These are phyloP conservation scores for Linnaemya tessellans DNA, from an alignment of 2,888 invertebrate genomes.

Conservation along the genomic window DNA sequence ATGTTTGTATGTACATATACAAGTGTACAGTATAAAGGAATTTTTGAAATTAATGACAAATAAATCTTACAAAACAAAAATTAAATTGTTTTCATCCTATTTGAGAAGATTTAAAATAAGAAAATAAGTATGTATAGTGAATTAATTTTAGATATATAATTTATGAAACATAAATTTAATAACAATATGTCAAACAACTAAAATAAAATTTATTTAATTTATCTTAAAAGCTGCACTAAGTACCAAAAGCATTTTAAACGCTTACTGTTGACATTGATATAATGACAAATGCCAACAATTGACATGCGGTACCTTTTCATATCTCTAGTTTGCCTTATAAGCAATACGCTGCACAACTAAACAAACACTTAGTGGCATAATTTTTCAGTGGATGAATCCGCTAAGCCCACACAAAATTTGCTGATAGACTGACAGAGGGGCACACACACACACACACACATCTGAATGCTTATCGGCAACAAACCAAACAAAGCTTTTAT, in stretches of 20 bases:
- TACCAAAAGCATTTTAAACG: slow-evolving; percentile 30
- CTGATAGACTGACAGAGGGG: not conserved
- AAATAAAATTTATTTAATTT: not conserved
- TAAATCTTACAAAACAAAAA: no score
- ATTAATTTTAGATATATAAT: not conserved
- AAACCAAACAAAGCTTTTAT: slow-evolving; percentile 61
- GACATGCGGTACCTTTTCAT: slow-evolving; percentile 47
- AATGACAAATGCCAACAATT: slow-evolving; percentile 55
- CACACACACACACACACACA: not conserved
- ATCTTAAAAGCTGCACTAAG: not conserved
- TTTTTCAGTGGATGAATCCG: slow-evolving; percentile 40
- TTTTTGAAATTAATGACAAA: no score
- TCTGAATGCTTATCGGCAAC: slow-evolving; percentile 3
- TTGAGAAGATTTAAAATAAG: no score
- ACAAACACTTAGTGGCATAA: slow-evolving; percentile 26
- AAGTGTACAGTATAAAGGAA: no score
- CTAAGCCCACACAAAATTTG: not conserved
- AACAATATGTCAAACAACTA: no score
- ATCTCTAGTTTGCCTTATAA: slow-evolving; percentile 4
- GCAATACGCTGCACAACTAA: not conserved
- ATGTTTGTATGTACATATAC: not conserved
- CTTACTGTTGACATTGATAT: slow-evolving; percentile 53
- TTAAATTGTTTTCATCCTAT: no score
- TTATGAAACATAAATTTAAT: no score
- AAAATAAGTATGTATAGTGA: no score